Evolutionary conservation across 2,113 vertebrate species (phyloP).

Genomic region (Beaufortia kweichowensis): DNA sequence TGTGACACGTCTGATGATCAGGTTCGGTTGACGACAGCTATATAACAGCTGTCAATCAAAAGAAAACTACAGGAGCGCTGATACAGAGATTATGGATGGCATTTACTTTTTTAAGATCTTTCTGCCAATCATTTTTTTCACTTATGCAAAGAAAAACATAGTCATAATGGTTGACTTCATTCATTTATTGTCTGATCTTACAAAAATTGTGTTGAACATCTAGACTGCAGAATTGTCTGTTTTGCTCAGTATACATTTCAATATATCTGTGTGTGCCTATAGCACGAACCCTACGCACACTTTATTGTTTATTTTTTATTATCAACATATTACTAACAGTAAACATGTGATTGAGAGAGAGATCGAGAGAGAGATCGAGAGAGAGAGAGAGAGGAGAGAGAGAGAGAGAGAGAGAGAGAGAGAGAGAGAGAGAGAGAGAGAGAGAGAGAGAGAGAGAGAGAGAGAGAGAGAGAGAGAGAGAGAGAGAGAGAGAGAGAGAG

Average conservation of each 20-base stretch:
- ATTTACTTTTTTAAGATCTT: constrained; percentile 16
- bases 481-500: constrained; percentile 40
- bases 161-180: no score
- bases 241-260: no score
- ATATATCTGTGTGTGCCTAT: no score
- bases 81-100: constrained; percentile 24
- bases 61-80: constrained; percentile 10
- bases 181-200: no score
- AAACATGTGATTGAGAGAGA: constrained; percentile 50
- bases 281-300: no score
- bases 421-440: constrained; percentile 46
- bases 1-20: constrained; percentile 47
- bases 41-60: constrained; percentile 56
- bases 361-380: constrained; percentile 17
- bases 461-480: constrained; percentile 36
- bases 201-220: no score
- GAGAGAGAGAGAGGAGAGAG: constrained; percentile 47
- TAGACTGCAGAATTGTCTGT: no score
- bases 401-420: constrained; percentile 40
- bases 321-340: constrained; percentile 61
- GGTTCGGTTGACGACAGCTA: constrained; percentile 45
- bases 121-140: not conserved
- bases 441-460: constrained; percentile 46
- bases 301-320: no score
- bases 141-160: no score